Conservation (phyloP, 2,797 vertebrate genomes). For the Amblyraja radiata region DNA sequence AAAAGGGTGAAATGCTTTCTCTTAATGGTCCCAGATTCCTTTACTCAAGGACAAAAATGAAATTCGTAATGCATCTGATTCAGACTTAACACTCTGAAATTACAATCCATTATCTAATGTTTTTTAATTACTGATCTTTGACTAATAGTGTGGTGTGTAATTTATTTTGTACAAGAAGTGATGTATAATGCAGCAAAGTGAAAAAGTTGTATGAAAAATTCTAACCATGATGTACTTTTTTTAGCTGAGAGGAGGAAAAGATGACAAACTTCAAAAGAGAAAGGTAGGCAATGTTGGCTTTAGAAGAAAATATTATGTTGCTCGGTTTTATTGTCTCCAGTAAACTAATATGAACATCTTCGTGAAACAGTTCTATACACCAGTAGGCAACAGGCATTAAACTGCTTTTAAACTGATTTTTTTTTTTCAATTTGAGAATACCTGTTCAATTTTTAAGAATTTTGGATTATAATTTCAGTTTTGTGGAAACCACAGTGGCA, state of each 20-base stretch:
- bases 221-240: slow-evolving; percentile 9
- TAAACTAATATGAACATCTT: not conserved
- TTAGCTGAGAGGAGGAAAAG: slow-evolving; percentile 36
- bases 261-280: slow-evolving; percentile 35
- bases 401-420: not conserved
- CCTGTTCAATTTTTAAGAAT: not conserved
- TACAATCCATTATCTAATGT: not conserved
- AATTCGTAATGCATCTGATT: not conserved
- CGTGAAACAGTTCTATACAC: not conserved
- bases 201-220: not conserved
- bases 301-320: not conserved
- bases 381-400: not conserved
- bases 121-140: not conserved
- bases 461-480: not conserved
- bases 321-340: not conserved
- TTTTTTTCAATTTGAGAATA: not conserved
- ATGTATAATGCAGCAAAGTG: not conserved
- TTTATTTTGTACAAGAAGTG: not conserved
- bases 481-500: not conserved
- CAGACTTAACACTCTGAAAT: not conserved
- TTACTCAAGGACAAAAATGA: not conserved
- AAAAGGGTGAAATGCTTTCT: not conserved
- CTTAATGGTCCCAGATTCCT: not conserved
- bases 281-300: slow-evolving; percentile 15
- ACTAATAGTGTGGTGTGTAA: not conserved